These are phyloP conservation scores for Autographa gamma DNA, from an alignment of 2,888 invertebrate genomes.

Conservation along the genomic window DNA sequence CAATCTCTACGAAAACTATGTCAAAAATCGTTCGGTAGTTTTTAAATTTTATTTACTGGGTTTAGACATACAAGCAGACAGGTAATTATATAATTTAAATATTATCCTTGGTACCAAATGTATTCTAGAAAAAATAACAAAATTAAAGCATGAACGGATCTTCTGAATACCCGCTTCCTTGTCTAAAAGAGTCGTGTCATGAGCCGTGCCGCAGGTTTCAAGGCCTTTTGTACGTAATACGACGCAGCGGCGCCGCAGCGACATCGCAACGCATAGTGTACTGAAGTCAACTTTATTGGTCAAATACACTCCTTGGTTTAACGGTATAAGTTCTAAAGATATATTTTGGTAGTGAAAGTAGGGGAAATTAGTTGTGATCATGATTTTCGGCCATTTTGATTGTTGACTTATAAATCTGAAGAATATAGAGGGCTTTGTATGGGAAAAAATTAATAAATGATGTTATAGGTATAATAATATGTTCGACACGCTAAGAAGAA, in stretches of 20 bases:
- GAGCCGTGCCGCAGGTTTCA: background rate
- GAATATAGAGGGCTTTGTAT: too few species aligned
- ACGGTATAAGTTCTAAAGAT: background rate
- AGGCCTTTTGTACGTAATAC: background rate
- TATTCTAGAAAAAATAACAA: background rate
- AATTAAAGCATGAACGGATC: background rate
- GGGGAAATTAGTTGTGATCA: background rate
- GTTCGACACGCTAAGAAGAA: too few species aligned
- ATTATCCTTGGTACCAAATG: too few species aligned
- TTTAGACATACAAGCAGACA: too few species aligned
- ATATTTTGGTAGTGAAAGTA: too few species aligned
- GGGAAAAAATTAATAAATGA: too few species aligned
- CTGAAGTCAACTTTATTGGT: conserved; percentile 14
- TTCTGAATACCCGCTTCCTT: background rate
- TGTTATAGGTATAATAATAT: too few species aligned
- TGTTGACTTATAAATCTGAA: background rate
- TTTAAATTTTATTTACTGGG: too few species aligned
- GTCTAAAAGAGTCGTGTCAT: background rate
- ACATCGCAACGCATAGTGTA: background rate
- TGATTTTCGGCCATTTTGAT: background rate
- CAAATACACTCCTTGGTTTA: background rate
- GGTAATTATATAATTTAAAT: too few species aligned
- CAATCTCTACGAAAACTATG: too few species aligned
- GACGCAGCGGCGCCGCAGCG: background rate
- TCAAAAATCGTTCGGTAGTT: too few species aligned